Base-by-base conservation (phyloP, 92 coral and sea anemone genomes). In the Parazoanthus atlanticus region DNA sequence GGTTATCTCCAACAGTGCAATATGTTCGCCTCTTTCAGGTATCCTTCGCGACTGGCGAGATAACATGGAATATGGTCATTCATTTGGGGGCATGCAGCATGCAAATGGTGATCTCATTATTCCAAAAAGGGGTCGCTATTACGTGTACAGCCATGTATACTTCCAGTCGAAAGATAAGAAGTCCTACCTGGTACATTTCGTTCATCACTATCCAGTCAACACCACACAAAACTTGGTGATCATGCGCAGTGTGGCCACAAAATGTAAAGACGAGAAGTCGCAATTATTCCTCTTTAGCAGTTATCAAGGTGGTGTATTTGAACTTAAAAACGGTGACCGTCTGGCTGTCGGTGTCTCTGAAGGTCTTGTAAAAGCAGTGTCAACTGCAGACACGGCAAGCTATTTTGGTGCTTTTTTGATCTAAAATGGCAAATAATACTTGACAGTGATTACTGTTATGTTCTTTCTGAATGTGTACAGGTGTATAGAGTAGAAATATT, bases 341-440 rank as follows among this genome's bases (percentile, higher is more conserved):
- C 71, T 95, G 36, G 75, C 93, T 9, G 96, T 95, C 65, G 96
- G 93, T 13, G 96, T 95, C 33, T 90, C 98, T 0, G 93, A 93
- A 52, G 92, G 82, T 31, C 90, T 78, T 36, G 47, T 90, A 25
- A 33, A 79, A 28, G 72, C 80, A 5, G 91, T 95, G 32, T 82
- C 93, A 2, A 86, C 88, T 92, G 92, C 86, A 21, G 96, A 93
- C 56, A 93, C 98, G 0, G 98, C 98, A 74, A 95, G 94, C 86
- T 95, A 88, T 88, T 95, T 95, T 78, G 98, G 98, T 80, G 98
- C 96, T 28, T 95, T 95, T 84, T 86, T 93, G 98, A 90, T 95
- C 76, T 93, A 70, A 41, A 31, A 28, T 36, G 3, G 38, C 28
- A 73, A 73, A 6, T 82, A 64, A 13, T 10, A 23, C 9, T 66